Evolutionary conservation across 2,797 vertebrate species (phyloP), one percentile per base, ranked within the genome.

Genomic region (Molossus alvarezi): DNA sequence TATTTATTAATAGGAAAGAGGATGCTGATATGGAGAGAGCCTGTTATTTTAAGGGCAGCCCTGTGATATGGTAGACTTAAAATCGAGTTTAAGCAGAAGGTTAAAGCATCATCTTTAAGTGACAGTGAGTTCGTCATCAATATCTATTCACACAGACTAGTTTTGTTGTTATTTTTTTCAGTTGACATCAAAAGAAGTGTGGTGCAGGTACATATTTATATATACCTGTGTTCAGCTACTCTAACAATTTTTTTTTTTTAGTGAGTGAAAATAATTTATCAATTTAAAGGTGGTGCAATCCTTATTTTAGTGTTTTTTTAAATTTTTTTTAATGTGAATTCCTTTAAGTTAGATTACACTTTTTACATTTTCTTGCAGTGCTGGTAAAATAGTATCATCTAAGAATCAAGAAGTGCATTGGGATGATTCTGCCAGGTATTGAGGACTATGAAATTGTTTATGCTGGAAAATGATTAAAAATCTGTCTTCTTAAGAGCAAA

Each of bases 401-500:
- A 33, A 51, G 77, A 29, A 1, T 62, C 67, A 48, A 57, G 41
- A 73, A 15, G 1, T 84, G 2, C 29, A n/a, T 25, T 84, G 14
- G 3, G 20, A 29, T 95, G 73, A 41, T 83, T 81, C 13, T 91
- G n/a, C 27, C 9, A 72, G 71, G n/a, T 77, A 29, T 73, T 76
- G 14, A 94, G n/a, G 37, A 91, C 37, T 53, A n/a, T 95, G 60
- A 88, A 92, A 87, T 82, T 87, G 25, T 62, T 92, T 71, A 25
- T 83, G 11, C 67, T 92, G 58, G 37, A 94, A 87, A 94, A 20
- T 87, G 67, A 94, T 72, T 85, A 75, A 87, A 91, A 27, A 87
- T 62, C 6, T 88, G 33, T 94, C n/a, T 90, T 90, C 37, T 91
- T 90, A 62, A 95, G 48, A 92, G 45, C 88, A 90, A 88, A 71